Conservation (phyloP, 2,113 vertebrate species). For the Psilopogon haemacephalus region DNA sequence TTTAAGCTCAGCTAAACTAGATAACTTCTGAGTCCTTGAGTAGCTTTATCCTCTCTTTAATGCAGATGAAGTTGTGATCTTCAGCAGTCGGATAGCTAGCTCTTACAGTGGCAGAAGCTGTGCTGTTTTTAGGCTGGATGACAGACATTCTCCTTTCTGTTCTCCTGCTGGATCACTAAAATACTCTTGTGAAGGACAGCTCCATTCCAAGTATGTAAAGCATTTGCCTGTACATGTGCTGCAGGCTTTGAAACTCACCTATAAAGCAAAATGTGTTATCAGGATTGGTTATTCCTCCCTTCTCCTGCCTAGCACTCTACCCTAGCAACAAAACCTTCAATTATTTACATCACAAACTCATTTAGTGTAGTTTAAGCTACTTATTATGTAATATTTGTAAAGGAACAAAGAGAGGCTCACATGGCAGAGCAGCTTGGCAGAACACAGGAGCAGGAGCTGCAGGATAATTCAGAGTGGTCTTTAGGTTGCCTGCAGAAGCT, state of each 20-base stretch:
- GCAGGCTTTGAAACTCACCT: neutral
- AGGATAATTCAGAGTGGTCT: neutral
- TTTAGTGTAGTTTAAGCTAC: neutral
- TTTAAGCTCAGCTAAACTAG: neutral
- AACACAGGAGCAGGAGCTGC: neutral
- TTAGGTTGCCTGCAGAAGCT: neutral
- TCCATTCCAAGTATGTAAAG: fast-evolving
- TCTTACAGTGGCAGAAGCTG: neutral
- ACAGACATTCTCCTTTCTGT: neutral
- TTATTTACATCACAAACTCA: neutral
- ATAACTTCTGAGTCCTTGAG: neutral
- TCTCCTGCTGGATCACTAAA: neutral
- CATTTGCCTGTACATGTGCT: neutral
- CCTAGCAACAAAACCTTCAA: neutral
- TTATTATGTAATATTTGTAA: neutral
- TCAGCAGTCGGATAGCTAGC: neutral
- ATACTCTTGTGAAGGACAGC: neutral
- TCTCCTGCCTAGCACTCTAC: too few species aligned
- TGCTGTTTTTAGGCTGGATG: neutral
- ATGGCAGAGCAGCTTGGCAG: neutral
- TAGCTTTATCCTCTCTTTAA: neutral
- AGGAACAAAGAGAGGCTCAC: neutral
- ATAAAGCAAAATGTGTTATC: fast-evolving
- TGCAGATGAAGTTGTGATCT: neutral
- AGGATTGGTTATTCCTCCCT: neutral